These are phyloP conservation scores for Picathartes gymnocephalus DNA, from an alignment of 2,113 vertebrate species.

Conservation along the genomic window DNA sequence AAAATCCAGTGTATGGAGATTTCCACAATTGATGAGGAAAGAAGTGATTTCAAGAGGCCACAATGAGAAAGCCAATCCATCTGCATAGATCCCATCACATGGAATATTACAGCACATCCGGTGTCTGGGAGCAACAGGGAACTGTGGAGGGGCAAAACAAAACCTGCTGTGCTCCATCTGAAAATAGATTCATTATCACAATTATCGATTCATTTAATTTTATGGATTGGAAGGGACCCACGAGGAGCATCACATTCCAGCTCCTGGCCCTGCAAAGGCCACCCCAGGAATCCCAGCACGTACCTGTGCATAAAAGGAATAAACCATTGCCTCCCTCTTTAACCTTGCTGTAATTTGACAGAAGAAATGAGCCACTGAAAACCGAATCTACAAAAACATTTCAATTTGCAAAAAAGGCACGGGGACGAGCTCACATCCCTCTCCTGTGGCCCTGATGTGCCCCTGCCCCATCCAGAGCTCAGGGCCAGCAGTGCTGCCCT, in stretches of 20 bases:
- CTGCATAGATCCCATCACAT: accelerated
- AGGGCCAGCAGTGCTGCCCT: neutral
- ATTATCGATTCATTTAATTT: accelerated
- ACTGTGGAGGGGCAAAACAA: neutral
- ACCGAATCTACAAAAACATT: neutral
- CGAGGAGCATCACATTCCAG: neutral
- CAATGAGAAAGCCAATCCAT: neutral
- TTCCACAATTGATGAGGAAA: neutral
- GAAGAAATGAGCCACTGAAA: neutral
- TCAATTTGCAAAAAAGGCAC: neutral
- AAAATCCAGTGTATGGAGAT: neutral
- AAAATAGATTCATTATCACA: neutral
- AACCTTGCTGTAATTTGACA: neutral
- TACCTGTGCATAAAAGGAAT: neutral
- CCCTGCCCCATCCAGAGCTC: neutral
- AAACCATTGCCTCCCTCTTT: neutral
- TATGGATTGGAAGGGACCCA: neutral
- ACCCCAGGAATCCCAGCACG: neutral
- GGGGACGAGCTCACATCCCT: accelerated
- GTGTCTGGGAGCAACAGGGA: neutral
- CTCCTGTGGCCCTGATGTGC: neutral
- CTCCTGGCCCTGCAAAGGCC: neutral
- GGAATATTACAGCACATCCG: neutral
- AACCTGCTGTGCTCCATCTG: neutral
- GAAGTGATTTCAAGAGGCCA: neutral